A percentile compares a stretch with the other conserved stretches of the same genome.
phyloP scores from a whole-genome alignment of 2,888 invertebrate genomes.

The Aspidiotus rigidus region DNA sequence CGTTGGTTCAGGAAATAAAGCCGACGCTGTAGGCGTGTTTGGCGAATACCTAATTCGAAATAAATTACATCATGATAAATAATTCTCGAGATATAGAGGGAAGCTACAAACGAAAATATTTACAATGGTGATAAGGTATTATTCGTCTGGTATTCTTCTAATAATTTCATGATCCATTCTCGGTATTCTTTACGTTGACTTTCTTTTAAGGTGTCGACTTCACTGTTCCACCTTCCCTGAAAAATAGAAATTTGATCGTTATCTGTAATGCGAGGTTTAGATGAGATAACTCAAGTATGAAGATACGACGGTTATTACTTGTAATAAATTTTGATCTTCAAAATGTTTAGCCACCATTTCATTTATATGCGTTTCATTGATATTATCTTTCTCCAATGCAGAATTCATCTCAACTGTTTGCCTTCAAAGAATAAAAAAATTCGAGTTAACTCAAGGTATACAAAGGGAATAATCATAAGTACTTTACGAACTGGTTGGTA shows the following conservation, averaged over 20 bases:
- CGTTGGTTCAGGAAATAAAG: not conserved
- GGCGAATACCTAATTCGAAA: conserved; percentile 16
- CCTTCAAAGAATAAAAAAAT: conserved; percentile 43
- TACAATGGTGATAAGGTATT: conserved; percentile 9
- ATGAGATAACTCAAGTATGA: not conserved
- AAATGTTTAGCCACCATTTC: conserved; percentile 70
- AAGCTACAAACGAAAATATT: not conserved
- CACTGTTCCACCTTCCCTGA: conserved; percentile 43
- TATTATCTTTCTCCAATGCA: conserved; percentile 67
- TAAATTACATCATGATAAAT: not conserved
- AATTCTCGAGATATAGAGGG: not conserved
- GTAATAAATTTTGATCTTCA: conserved; percentile 71
- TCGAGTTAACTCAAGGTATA: not conserved
- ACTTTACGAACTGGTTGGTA: conserved; percentile 15
- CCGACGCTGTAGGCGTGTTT: not conserved
- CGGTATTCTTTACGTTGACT: conserved; percentile 79
- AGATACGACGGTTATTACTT: conserved; percentile 48
- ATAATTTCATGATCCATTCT: conserved; percentile 76
- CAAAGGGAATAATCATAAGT: not conserved
- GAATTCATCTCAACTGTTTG: conserved; percentile 84
- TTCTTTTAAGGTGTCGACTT: conserved; percentile 72
- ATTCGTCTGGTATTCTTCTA: conserved; percentile 52
- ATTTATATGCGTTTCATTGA: conserved; percentile 71
- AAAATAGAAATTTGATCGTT: conserved; percentile 1
- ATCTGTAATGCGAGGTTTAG: not conserved